Evolutionary conservation across 2,888 invertebrate genomes (phyloP), one percentile per base, ranked within the genome.

Genomic region (Caradrina kadenii): DNA sequence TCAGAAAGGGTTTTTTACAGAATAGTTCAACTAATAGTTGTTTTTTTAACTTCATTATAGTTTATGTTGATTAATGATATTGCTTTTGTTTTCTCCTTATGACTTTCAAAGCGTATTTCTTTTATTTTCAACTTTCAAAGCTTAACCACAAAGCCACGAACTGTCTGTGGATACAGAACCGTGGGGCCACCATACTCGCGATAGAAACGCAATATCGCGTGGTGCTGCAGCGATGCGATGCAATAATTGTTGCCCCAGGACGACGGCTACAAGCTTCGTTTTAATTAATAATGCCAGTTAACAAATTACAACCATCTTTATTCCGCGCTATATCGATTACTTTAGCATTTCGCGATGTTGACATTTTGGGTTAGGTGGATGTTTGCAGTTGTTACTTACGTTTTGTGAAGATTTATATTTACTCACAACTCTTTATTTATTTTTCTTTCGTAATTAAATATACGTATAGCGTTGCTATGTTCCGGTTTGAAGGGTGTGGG

Each of bases 121-220:
- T 35, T 35, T 35, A 35, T 35, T 35, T 35, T 35, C 8, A 48
- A 26, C 17, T 22, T 10, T 11, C 15, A 42, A 42, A 42, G 2
- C 15, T 42, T 15, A 19, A 4, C 10, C 8, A 7, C n/a, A 13
- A 26, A 6, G 31, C 0, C 17, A 11, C 3, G 11, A 7, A 53
- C 22, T 2, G 17, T 52, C 7, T n/a, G n/a, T 76, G 63, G 11
- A 45, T 52, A 21, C 7, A 15, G 31, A 13, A 45, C 19, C 13
- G 42, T n/a, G n/a, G 35, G 55, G 80, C 67, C 80, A 81, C 84
- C 78, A 69, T 58, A 76, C 5, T 39, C n/a, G 50, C 69, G 69
- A 84, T 81, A 82, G 76, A 87, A 92, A 93, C 93, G 92, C 93
- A 90, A 93, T 90, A 88, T 93, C 86, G 92, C 93, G 91, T 93